Conservation (phyloP, 1,140 invertebrate genomes). For the Caenorhabditis brenneri region DNA sequence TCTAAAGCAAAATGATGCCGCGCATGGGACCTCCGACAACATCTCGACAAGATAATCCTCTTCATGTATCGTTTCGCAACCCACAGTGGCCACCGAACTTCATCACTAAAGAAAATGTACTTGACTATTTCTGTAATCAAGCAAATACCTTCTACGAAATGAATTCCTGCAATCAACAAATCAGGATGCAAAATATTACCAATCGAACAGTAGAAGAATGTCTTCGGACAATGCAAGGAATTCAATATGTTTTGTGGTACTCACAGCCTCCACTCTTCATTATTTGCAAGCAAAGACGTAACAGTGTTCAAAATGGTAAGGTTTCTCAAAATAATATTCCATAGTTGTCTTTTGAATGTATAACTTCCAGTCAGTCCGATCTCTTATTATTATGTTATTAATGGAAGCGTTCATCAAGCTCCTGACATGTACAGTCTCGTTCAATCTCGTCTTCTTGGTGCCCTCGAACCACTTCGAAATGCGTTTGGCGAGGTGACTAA, state of each 20-base stretch:
- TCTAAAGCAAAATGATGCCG: not conserved
- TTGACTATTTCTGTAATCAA: conserved; percentile 94
- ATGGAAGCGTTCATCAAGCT: conserved; percentile 92
- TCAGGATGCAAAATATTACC: conserved; percentile 90
- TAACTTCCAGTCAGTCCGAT: conserved; percentile 77
- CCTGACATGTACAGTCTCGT: conserved; percentile 91
- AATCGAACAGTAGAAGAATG: conserved; percentile 70
- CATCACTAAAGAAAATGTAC: conserved; percentile 77
- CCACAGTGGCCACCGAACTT: conserved; percentile 39
- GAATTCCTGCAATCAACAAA: conserved; percentile 92
- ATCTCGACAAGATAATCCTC: conserved; percentile 19
- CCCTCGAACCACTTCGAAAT: conserved; percentile 47
- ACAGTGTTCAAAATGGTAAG: not conserved
- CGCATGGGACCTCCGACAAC: not conserved
- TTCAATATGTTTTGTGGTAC: conserved; percentile 90
- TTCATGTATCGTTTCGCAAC: conserved; percentile 50
- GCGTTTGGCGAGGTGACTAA: conserved; percentile 43
- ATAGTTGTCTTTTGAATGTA: not conserved
- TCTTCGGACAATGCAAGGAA: conserved; percentile 87
- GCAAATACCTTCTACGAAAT: conserved; percentile 93
- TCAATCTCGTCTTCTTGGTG: conserved; percentile 86
- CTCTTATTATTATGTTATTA: conserved; percentile 96
- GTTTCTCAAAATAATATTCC: not conserved
- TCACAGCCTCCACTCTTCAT: conserved; percentile 96
- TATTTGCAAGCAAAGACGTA: conserved; percentile 83